Evolutionary conservation across 2,888 invertebrate genomes (phyloP), one percentile per base, ranked within the genome.

Genomic region (Scaptomyza caliginosa): DNA sequence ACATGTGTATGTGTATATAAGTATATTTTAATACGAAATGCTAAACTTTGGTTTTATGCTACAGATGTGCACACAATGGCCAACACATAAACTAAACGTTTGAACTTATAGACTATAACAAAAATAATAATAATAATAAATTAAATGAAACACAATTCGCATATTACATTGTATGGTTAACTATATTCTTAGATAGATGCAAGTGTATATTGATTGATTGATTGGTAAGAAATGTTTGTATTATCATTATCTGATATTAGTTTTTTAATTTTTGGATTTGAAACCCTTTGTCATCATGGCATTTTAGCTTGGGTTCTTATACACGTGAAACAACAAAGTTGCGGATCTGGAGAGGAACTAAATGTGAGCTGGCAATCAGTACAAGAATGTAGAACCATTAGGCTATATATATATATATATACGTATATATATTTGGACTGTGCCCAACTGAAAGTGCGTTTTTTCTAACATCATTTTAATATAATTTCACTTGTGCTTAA

Each of bases 31-130:
- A 86, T 85, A 85, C 80, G 85, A 83, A 83, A 86, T 86, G 83
- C 88, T 87, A 83, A 86, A 83, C 83, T 83, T 83, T 83, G 83
- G 83, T 83, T 83, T 87, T 87, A 85, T 83, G 86, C 82, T 82
- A 82, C 82, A 82, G 48, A 82, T 85, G 86, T 86, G 80, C 80
- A 86, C 83, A 76, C 80, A 82, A 82, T 85, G 80, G 80, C 83
- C 83, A 78, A 85, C 82, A 86, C 78, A 81, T 74, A 70, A 74
- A 75, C 36, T 64, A 60, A 77, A 66, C 51, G 39, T 68, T 38
- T 45, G 39, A 74, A 71, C 78, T 70, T 84, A 85, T 54, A 2
- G 52, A 49, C 69, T 79, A 86, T 62, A 86, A 83, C 85, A 81
- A 78, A 82, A 75, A 72, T 64, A 48, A 55, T 65, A 63, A n/a